Evolutionary conservation across 2,888 invertebrate genomes (phyloP).

Genomic region (Scelioninae gen. 2): DNA sequence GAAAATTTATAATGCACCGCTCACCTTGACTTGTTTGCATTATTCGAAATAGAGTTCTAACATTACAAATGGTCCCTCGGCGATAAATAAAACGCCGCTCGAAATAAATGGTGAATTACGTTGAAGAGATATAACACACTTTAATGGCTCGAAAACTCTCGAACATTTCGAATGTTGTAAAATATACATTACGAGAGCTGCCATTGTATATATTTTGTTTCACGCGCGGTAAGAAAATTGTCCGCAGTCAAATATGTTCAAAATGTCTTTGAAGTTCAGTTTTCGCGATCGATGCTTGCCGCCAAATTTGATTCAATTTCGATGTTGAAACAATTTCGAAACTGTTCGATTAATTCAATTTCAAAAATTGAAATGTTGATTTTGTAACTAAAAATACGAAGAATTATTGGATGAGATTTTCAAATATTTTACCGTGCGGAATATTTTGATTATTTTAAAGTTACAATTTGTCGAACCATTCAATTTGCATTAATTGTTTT

Average conservation of each 20-base stretch:
- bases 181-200: conserved; percentile 37
- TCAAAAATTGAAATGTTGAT: conserved; percentile 6
- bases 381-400: too few relatives aligned
- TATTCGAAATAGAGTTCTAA: conserved; percentile 30
- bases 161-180: conserved; percentile 37
- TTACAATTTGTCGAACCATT: too few relatives aligned
- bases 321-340: neutral
- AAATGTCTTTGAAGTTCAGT: conserved; percentile 17
- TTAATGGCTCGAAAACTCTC: conserved; percentile 36
- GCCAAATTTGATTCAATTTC: neutral
- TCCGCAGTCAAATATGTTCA: neutral
- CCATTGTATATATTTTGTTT: conserved; percentile 33
- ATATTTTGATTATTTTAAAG: too few relatives aligned
- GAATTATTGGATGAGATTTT: too few relatives aligned
- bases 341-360: neutral
- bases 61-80: conserved; percentile 40
- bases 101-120: conserved; percentile 40
- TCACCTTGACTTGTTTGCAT: conserved; percentile 23
- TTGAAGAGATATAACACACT: conserved; percentile 34
- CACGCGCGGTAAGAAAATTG: conserved; percentile 1
- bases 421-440: too few relatives aligned
- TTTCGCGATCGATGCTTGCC: conserved; percentile 31
- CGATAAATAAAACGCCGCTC: conserved; percentile 38
- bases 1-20: conserved; percentile 22
- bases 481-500: too few relatives aligned